Evolutionary conservation across 2,888 invertebrate genomes (phyloP), one percentile per base, ranked within the genome.

Genomic region (Cephalotes varians): DNA sequence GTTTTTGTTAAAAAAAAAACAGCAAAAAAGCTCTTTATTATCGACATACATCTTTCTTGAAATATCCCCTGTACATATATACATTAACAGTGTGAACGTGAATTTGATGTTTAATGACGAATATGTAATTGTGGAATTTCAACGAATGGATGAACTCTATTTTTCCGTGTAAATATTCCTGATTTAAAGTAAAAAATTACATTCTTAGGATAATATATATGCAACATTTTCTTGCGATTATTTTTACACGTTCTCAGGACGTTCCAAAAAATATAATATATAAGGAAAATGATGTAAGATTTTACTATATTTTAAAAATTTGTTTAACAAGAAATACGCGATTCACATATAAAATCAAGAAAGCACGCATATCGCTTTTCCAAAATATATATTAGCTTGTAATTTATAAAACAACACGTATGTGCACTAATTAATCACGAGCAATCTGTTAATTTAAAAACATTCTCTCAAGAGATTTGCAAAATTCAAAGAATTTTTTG

Each of bases 41-140:
- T 79, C 37, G 40, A 79, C 56, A 44, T 34, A 34, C 34, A 71
- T 21, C 18, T 71, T 31, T 18, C 34, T 79, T 47, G n/a, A 21
- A 79, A 56, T 21, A 56, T 69, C 7, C 47, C 18, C 10, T 79
- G 9, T 58, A 69, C n/a, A 69, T 56, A 40, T 6, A 21, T 1
- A 56, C 4, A 44, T 51, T 69, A 69, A 77, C n/a, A 2, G 44
- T 56, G 12, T 69, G 56, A 5, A 71, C 34, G 77, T 44, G 40
- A 69, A 54, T 69, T 56, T 71, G 31, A 47, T 56, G 44, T 69
- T 44, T 69, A 69, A 54, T 56, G 37, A 15, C n/a, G 40, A 1
- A 56, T 44, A 64, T 40, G 12, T 77, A 56, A 56, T 69, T 56
- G 21, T 79, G n/a, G n/a, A n/a, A n/a, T 79, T 77, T 77, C 31